Evolutionary conservation across 2,888 invertebrate genomes (phyloP), one percentile per base, ranked within the genome.

Genomic region (Drosophila putrida): DNA sequence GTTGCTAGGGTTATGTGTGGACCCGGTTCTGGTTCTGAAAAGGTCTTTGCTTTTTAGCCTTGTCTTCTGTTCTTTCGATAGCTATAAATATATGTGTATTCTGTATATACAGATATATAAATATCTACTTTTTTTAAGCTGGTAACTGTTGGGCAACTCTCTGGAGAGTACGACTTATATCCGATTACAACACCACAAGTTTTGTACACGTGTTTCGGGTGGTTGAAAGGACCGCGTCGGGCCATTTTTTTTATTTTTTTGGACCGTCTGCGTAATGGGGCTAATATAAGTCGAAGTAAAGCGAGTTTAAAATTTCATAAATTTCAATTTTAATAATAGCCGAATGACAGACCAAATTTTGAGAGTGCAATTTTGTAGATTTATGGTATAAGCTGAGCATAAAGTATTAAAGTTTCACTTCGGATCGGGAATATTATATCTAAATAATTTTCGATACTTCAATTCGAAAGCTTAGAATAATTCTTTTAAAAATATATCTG

Each of bases 161-260:
- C 85, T 64, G 49, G 83, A 80, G 83, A 78, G n/a, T 65, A 59
- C 61, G 80, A 82, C 82, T 80, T 85, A 88, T 88, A 88, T 83
- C 86, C 88, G 83, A 83, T 83, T 83, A 83, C 83, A 85, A 88
- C 88, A 83, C 83, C 88, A 60, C 82, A 88, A 68, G 36, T 70
- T 68, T 71, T 65, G 43, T 51, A 53, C 63, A 61, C 46, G 27
- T 51, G 44, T 57, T 49, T 68, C 41, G 43, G 72, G 79, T 73
- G 78, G 75, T 75, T 83, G 69, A 43, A 65, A 50, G 57, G 15
- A 41, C n/a, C 44, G 55, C 50, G 20, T 54, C 36, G 35, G 25
- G 31, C 15, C 36, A 13, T 41, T 59, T 43, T 57, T 50, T 46
- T 6, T 47, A n/a, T 6, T 50, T 49, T 57, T 43, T 57, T 31